Evolutionary conservation across 2,113 vertebrate genomes (phyloP).

Genomic region (Microcebus griseorufus): DNA sequence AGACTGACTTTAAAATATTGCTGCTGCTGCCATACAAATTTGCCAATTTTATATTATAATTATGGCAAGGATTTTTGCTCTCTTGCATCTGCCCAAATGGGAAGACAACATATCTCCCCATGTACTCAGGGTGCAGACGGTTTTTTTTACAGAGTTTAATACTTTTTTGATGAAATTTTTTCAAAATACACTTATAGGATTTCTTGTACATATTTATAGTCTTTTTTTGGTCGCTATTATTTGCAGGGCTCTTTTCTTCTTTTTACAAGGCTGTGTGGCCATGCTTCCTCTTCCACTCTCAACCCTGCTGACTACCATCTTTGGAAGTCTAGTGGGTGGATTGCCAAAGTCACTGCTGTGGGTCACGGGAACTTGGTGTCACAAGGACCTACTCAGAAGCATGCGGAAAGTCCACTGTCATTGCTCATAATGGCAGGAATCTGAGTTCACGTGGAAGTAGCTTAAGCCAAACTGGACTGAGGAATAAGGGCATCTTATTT

Average conservation of each 20-base stretch:
- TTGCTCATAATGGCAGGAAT: accelerated
- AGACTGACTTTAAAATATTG: background rate
- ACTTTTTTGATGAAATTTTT: background rate
- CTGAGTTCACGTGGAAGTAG: background rate
- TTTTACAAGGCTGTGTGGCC: background rate
- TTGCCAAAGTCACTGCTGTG: background rate
- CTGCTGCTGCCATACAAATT: background rate
- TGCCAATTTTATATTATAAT: background rate
- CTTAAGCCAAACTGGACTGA: background rate
- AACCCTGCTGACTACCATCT: accelerated
- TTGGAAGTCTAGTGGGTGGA: too few species aligned
- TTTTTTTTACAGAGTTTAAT: background rate
- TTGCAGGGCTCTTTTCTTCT: background rate
- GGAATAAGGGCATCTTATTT: background rate
- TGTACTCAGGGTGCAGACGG: background rate
- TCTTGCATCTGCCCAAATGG: background rate
- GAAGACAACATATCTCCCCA: background rate
- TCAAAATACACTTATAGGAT: background rate
- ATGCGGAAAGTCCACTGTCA: background rate
- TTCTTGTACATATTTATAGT: background rate
- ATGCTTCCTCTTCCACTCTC: accelerated
- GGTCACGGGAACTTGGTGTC: background rate
- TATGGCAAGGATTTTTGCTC: background rate
- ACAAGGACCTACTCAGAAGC: accelerated
- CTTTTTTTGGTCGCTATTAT: background rate